These are phyloP conservation scores for Nebria ingens DNA, from an alignment of 1,140 invertebrate genomes.

Conservation along the genomic window DNA sequence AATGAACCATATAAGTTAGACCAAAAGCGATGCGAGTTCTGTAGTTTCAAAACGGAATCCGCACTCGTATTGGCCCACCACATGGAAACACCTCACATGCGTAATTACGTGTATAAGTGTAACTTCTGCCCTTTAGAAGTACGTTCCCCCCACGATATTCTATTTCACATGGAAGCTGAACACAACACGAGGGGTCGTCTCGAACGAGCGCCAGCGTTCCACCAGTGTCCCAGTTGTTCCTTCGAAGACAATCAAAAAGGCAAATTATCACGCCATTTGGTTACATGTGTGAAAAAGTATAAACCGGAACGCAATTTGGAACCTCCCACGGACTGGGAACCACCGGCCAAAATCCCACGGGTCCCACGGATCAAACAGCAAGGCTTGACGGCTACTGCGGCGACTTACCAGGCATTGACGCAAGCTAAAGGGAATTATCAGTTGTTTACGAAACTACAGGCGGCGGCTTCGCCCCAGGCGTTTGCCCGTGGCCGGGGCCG, in stretches of 20 bases:
- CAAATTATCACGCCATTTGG: constrained; percentile 79
- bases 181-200: constrained; percentile 74
- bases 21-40: constrained; percentile 81
- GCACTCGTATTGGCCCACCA: constrained; percentile 77
- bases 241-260: constrained; percentile 92
- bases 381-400: constrained; percentile 33
- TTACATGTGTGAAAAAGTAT: constrained; percentile 86
- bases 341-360: constrained; percentile 82
- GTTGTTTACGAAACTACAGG: constrained; percentile 41
- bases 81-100: constrained; percentile 86
- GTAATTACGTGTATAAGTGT: constrained; percentile 73
- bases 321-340: constrained; percentile 80
- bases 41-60: constrained; percentile 89
- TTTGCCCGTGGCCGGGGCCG: constrained; percentile 34
- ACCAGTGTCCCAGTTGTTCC: constrained; percentile 87
- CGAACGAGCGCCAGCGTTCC: constrained; percentile 74
- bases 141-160: constrained; percentile 73
- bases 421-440: constrained; percentile 39
- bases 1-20: constrained; percentile 65
- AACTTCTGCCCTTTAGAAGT: constrained; percentile 80
- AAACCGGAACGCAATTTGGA: constrained; percentile 74
- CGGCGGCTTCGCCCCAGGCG: constrained; percentile 13
- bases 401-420: constrained; percentile 34
- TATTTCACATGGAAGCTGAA: constrained; percentile 83
- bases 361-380: constrained; percentile 44